Evolutionary conservation across 2,797 vertebrate genomes (phyloP).

Genomic region (Hippopotamyrus pictus): DNA sequence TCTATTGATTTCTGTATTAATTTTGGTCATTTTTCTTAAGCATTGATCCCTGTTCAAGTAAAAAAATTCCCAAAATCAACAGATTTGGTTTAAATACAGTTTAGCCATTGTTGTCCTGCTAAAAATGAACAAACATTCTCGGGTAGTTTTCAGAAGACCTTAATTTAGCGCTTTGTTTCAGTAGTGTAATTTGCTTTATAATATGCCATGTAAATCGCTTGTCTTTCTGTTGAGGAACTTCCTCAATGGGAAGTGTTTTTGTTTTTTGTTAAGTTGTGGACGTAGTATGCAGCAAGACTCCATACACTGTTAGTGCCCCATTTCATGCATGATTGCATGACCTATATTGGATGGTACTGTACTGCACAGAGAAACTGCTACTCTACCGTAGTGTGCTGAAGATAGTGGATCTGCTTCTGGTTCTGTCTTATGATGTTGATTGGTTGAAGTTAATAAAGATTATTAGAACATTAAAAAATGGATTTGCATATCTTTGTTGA

Average conservation of each 20-base stretch:
- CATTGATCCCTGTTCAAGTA: neutral
- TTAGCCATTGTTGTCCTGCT: neutral
- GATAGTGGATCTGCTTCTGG: conserved; percentile 35
- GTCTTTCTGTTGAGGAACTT: conserved; percentile 33
- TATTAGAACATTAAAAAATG: neutral
- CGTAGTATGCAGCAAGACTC: conserved; percentile 49
- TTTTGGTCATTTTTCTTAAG: neutral
- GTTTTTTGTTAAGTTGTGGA: conserved; percentile 18
- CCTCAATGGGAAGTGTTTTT: conserved; percentile 31
- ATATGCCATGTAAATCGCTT: conserved; percentile 31
- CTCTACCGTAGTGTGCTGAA: conserved; percentile 34
- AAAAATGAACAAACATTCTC: neutral
- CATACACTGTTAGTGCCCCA: conserved; percentile 45
- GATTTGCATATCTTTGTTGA: neutral
- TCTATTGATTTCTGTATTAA: neutral
- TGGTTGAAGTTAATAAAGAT: neutral
- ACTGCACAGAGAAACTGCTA: conserved; percentile 31
- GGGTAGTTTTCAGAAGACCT: neutral
- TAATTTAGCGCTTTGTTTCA: neutral
- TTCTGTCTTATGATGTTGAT: conserved; percentile 5
- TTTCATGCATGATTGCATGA: conserved; percentile 68
- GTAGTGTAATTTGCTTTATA: neutral
- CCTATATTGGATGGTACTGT: conserved; percentile 48
- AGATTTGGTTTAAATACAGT: neutral
- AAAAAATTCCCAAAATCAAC: neutral